Base-by-base conservation (phyloP, 1,140 invertebrate genomes). In the Brevipalpus yothersi region DNA sequence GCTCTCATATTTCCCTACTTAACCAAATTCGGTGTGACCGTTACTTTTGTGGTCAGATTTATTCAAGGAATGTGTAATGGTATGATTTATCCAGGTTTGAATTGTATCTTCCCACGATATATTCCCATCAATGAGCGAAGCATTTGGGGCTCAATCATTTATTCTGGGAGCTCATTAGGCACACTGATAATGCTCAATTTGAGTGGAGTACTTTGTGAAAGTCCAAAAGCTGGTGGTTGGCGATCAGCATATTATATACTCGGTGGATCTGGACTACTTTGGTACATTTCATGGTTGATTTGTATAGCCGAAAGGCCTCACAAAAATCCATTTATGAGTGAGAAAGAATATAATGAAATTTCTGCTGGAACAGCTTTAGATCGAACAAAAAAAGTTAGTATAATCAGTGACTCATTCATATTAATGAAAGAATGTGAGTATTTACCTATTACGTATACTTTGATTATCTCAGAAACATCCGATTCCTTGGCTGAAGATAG, bases 271-370 rank as follows among this genome's bases (percentile, higher is more conserved):
- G 83, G 83, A 4, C 65, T 87, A 40, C 62, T 84, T 43, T 93
- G 88, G 88, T 84, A 83, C 31, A 65, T 83, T 4, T 67, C 79
- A 0, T 94, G 89, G 89, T 82, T 87, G 69, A 69, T 82, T 1
- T 72, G 92, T 17, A 79, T 90, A 9, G 88, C 80, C 68, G 86
- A 94, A 67, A 81, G 81, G 0, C 91, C 91, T 0, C 78, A 78
- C 0, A 73, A 82, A 58, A 89, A 94, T 76, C 86, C 86, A 3
- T 75, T 86, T 56, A 94, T 55, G 5, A 23, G 21, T 10, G 39
- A 55, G 39, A 15, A 15, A 41, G 92, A 96, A 71, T 72, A 80
- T 55, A 81, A 84, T n/a, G 86, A 82, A 67, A 39, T 55, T 39
- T 15, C 23, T 9, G 11, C 39, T 31, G 53, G 53, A n/a, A 51